These are phyloP conservation scores for Acromyrmex heyeri DNA, from an alignment of 1,140 invertebrate species.

Conservation along the genomic window DNA sequence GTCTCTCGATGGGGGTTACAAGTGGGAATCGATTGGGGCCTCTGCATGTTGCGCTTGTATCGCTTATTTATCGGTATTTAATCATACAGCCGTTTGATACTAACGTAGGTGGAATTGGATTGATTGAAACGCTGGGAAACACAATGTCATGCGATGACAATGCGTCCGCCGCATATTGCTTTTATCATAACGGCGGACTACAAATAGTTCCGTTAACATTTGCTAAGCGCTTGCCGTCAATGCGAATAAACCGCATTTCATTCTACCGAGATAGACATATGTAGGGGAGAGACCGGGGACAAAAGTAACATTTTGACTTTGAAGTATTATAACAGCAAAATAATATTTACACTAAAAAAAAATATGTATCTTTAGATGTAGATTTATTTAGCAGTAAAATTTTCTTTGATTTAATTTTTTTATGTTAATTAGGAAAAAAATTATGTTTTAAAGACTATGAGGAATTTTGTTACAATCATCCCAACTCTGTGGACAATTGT, in stretches of 20 bases:
- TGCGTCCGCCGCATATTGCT: slow-evolving; percentile 34
- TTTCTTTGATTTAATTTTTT: too few species aligned
- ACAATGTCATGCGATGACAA: slow-evolving; percentile 38
- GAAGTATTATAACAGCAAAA: too few species aligned
- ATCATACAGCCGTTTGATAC: slow-evolving; percentile 50
- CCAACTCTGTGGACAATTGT: too few species aligned
- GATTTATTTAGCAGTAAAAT: too few species aligned
- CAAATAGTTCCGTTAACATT: slow-evolving; percentile 44
- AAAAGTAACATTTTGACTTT: too few species aligned
- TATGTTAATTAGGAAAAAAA: too few species aligned
- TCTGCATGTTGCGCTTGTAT: neutral
- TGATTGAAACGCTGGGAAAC: slow-evolving; percentile 47
- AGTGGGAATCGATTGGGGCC: slow-evolving; percentile 13
- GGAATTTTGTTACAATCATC: too few species aligned
- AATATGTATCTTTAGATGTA: too few species aligned
- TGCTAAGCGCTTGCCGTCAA: slow-evolving; percentile 15
- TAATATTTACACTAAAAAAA: too few species aligned
- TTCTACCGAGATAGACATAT: neutral
- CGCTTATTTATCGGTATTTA: slow-evolving; percentile 59
- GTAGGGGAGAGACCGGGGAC: too few species aligned
- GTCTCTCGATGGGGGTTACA: slow-evolving; percentile 12
- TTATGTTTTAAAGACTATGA: too few species aligned
- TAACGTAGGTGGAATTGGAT: slow-evolving; percentile 25
- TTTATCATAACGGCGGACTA: slow-evolving; percentile 20
- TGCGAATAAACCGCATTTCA: slow-evolving; percentile 36